A percentile compares a stretch with the other conserved stretches of the same genome.
These are phyloP conservation scores for Suncus etruscus DNA, from an alignment of 2,113 vertebrate species.

Conservation along the genomic window DNA sequence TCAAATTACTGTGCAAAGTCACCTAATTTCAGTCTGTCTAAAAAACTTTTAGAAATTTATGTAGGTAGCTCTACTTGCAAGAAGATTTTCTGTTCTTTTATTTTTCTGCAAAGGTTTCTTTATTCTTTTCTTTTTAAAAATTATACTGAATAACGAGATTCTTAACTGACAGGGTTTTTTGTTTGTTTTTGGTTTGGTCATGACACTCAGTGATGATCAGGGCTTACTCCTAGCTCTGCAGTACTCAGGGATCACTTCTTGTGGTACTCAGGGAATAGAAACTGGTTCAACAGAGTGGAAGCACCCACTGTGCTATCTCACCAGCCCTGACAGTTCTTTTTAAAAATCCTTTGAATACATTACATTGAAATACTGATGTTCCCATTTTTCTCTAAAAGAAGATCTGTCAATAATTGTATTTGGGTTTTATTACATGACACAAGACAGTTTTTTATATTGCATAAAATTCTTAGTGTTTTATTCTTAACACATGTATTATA, in stretches of 20 bases:
- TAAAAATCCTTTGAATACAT: background rate
- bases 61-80: background rate
- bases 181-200: too few species aligned
- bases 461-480: background rate
- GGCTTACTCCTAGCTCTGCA: too few species aligned
- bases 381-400: background rate
- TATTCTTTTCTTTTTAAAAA: too few species aligned
- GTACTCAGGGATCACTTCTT: too few species aligned
- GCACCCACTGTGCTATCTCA: too few species aligned
- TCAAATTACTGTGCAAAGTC: background rate
- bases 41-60: conserved; percentile 6
- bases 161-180: too few species aligned
- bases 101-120: too few species aligned
- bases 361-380: background rate
- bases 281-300: too few species aligned
- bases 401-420: background rate
- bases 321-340: too few species aligned
- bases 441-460: background rate
- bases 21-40: background rate
- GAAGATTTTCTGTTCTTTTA: background rate
- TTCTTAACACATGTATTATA: background rate
- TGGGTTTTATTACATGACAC: background rate
- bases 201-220: too few species aligned
- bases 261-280: too few species aligned
- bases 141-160: too few species aligned